Conservation (phyloP, 2,113 vertebrate species). For the Puntigrus tetrazona region DNA sequence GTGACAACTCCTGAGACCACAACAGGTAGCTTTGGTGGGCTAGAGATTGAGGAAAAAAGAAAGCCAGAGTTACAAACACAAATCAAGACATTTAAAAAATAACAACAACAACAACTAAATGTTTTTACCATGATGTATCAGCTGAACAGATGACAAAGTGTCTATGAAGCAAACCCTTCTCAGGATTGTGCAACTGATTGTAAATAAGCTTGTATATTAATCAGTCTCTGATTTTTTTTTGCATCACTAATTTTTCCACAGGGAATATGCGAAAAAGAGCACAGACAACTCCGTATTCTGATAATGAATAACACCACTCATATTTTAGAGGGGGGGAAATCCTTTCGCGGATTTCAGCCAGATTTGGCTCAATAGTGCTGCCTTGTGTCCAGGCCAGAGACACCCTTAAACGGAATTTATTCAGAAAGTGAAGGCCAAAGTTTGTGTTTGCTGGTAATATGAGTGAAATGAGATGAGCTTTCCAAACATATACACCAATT, state of each 20-base stretch:
- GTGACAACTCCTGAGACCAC: conserved; percentile 94
- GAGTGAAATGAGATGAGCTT: not conserved
- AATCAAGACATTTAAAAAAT: not conserved
- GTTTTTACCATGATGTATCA: not conserved
- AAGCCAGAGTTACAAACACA: not conserved
- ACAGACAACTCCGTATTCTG: conserved; percentile 8
- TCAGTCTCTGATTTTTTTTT: not conserved
- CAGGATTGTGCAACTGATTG: not conserved
- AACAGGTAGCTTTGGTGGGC: conserved; percentile 86
- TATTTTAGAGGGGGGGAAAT: not conserved
- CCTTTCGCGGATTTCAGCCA: not conserved
- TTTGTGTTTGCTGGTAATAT: conserved; percentile 1
- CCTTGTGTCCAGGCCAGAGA: conserved; percentile 22
- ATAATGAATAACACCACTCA: not conserved
- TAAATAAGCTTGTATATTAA: conserved; percentile 3
- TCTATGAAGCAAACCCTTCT: not conserved
- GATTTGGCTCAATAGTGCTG: not conserved
- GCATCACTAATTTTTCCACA: conserved; percentile 17
- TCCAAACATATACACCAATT: not conserved
- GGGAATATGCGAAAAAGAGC: conserved; percentile 6
- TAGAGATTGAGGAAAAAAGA: conserved; percentile 63
- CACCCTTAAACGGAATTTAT: not conserved
- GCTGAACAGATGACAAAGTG: conserved; percentile 11
- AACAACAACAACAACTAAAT: not conserved
- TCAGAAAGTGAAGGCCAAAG: not conserved